Evolutionary conservation across 1,140 invertebrate genomes (phyloP), one percentile per base, ranked within the genome.

Genomic region (Leptonema lineaticorne): DNA sequence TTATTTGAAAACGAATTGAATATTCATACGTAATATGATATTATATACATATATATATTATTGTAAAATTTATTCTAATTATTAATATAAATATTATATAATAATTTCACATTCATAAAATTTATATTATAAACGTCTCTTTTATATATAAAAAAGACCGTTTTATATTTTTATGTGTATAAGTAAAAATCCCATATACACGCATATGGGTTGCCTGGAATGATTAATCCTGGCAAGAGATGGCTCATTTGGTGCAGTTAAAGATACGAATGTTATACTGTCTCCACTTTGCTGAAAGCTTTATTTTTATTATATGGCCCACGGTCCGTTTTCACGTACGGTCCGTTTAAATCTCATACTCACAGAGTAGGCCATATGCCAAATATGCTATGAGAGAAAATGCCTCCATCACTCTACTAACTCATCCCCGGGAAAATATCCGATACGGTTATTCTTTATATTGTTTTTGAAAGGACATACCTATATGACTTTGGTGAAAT

Each of bases 161-260:
- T n/a, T n/a, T n/a, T n/a, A n/a, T n/a, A n/a, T n/a, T n/a, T n/a
- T n/a, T n/a, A n/a, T n/a, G n/a, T n/a, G n/a, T n/a, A n/a, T n/a
- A n/a, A n/a, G n/a, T n/a, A n/a, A n/a, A n/a, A n/a, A n/a, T n/a
- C n/a, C n/a, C n/a, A n/a, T n/a, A n/a, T n/a, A n/a, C n/a, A n/a
- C n/a, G n/a, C n/a, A n/a, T n/a, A n/a, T n/a, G n/a, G n/a, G n/a
- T n/a, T n/a, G n/a, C n/a, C n/a, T 16, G 18, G 56, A 14, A 69
- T 69, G 68, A 69, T 69, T 65, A 69, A 69, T 69, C 28, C 62
- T 9, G 26, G 22, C 30, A 11, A 59, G 30, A 20, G 28, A 69
- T 66, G 68, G 68, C 68, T 69, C 68, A 69, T 69, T 69, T 69
- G 62, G 56, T 69, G 68, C 68, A 69, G 62, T 69, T 69, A 69